Evolutionary conservation across 2,113 vertebrate species (phyloP).

Genomic region (Procavia capensis): DNA sequence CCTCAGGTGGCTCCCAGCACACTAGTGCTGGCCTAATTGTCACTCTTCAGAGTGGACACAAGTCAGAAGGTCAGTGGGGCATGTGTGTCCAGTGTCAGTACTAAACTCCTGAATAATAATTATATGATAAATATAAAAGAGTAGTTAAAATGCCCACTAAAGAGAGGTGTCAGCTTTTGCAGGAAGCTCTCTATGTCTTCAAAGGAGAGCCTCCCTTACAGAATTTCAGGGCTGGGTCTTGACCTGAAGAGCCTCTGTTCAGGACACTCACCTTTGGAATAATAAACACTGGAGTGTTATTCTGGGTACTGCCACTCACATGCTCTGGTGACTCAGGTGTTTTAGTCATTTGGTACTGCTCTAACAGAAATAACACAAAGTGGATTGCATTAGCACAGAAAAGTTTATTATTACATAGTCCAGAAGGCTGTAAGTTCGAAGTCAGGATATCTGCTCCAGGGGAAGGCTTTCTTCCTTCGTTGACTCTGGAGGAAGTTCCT

Average conservation of each 20-base stretch:
- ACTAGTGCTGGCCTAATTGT: rapidly evolving
- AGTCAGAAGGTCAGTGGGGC: neutral
- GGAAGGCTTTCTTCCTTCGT: no score
- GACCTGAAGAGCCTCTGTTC: neutral
- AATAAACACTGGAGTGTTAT: neutral
- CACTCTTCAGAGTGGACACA: rapidly evolving
- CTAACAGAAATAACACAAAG: no score
- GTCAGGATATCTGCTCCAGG: no score
- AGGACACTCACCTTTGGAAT: neutral
- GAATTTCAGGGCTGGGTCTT: neutral
- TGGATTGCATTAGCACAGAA: no score
- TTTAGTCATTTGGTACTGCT: no score
- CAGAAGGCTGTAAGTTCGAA: no score
- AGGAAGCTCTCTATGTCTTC: neutral
- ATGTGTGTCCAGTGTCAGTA: neutral
- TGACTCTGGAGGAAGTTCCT: no score
- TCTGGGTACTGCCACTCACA: neutral
- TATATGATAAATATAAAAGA: neutral
- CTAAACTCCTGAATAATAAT: neutral
- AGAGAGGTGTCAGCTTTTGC: neutral
- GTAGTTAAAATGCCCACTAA: rapidly evolving
- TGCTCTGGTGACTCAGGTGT: neutral
- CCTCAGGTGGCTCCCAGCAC: neutral
- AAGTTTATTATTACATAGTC: no score
- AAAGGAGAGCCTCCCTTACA: no score